A percentile compares a stretch with the other conserved stretches of the same genome.
Evolutionary conservation across 2,888 invertebrate species (phyloP).

Genomic region (Drosophila mimica): DNA sequence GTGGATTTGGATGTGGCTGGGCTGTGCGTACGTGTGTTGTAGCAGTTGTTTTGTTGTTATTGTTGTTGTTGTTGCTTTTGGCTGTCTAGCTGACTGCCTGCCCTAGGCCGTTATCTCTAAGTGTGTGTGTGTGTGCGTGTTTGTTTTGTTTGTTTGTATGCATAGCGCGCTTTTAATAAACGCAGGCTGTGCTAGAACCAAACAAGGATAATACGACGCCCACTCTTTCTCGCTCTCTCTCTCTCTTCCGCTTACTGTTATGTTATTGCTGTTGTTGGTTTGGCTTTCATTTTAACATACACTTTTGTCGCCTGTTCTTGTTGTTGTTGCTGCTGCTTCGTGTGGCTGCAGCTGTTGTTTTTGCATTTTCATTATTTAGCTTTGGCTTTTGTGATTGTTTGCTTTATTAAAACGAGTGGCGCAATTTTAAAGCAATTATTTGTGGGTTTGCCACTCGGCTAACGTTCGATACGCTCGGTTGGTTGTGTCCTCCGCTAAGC

Average conservation of each 20-base stretch:
- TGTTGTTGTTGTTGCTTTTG: constrained; percentile 25
- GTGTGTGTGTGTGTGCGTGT: constrained; percentile 11
- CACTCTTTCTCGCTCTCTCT: constrained; percentile 19
- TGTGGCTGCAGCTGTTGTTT: constrained; percentile 35
- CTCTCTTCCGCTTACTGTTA: constrained; percentile 6
- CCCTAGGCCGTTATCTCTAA: constrained; percentile 45
- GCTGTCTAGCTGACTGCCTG: constrained; percentile 44
- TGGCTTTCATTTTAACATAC: constrained; percentile 50
- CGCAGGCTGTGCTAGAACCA: constrained; percentile 56
- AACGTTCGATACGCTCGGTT: constrained; percentile 13
- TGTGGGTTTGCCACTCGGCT: constrained; percentile 44
- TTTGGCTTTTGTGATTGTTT: constrained; percentile 40
- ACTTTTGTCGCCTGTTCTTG: constrained; percentile 29
- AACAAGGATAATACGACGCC: constrained; percentile 67
- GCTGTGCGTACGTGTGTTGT: constrained; percentile 33
- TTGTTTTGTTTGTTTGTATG: constrained; percentile 57
- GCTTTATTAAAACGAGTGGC: constrained; percentile 80
- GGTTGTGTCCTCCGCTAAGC: constrained; percentile 27
- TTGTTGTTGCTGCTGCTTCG: constrained; percentile 9
- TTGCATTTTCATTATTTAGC: constrained; percentile 34
- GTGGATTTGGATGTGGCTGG: constrained; percentile 43
- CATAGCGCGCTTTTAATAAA: constrained; percentile 71
- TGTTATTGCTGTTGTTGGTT: constrained; percentile 39
- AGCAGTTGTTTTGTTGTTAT: constrained; percentile 25
- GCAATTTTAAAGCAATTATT: constrained; percentile 82